These are phyloP conservation scores for Cryptosula pallasiana DNA, from an alignment of 2,888 invertebrate species.

Conservation along the genomic window DNA sequence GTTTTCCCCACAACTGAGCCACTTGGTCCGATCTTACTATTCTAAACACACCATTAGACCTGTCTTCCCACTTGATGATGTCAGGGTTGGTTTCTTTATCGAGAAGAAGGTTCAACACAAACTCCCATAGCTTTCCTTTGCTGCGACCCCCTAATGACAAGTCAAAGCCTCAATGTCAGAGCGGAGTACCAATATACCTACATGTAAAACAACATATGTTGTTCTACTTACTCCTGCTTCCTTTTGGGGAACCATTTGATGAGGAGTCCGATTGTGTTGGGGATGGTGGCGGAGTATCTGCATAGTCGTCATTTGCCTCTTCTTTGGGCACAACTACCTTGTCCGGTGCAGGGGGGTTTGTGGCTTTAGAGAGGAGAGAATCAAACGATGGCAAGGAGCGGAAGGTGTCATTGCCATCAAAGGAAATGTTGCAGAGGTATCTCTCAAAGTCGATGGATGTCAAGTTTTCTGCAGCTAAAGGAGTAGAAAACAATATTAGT, in stretches of 20 bases:
- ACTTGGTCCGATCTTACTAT: conserved; percentile 81
- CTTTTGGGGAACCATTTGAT: too few species aligned
- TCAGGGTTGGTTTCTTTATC: conserved; percentile 72
- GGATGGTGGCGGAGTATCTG: background rate
- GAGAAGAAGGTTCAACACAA: conserved; percentile 73
- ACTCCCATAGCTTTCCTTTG: conserved; percentile 66
- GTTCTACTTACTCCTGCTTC: conserved; percentile 3
- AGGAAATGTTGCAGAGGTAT: background rate
- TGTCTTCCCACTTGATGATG: conserved; percentile 82
- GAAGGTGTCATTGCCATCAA: conserved; percentile 1
- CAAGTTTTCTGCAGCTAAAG: background rate
- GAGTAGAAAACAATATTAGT: too few species aligned
- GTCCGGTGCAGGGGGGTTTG: background rate
- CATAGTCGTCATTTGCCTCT: background rate
- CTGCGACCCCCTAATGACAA: background rate
- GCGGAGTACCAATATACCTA: too few species aligned
- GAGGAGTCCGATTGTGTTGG: background rate
- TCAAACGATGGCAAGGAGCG: background rate
- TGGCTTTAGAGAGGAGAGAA: background rate
- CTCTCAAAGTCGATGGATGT: background rate
- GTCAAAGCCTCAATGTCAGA: too few species aligned
- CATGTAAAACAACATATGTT: too few species aligned
- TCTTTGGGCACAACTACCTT: background rate
- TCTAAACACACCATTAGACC: conserved; percentile 75
- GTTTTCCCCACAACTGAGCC: conserved; percentile 77